Evolutionary conservation across 2,888 invertebrate species (phyloP).

Genomic region (Steinernema carpocapsae): DNA sequence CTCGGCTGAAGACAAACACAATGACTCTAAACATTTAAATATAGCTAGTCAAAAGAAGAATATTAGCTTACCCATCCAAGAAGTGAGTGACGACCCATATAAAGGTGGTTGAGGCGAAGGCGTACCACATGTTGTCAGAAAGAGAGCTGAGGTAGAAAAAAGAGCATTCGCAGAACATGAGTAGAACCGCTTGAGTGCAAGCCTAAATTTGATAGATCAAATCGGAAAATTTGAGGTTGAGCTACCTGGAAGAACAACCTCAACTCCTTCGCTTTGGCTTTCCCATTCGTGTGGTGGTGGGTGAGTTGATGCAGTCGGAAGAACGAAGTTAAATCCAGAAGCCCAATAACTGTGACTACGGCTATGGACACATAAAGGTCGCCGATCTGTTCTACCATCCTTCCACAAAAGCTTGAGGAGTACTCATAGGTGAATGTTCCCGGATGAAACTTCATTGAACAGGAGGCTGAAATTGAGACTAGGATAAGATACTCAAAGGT

Average conservation of each 20-base stretch:
- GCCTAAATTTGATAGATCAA: not conserved
- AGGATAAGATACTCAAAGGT: not conserved
- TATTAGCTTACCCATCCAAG: not conserved
- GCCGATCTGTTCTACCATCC: not conserved
- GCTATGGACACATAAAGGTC: not conserved
- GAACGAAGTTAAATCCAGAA: not conserved
- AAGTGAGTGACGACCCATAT: not conserved
- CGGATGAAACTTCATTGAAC: not conserved
- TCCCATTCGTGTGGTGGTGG: not conserved
- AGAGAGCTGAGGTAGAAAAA: slow-evolving; percentile 11
- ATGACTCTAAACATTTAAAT: not conserved
- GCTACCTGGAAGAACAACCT: slow-evolving; percentile 7
- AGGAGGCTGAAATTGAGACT: not conserved
- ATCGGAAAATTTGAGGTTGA: not conserved
- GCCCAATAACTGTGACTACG: not conserved
- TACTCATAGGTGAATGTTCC: not conserved
- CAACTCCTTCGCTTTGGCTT: not conserved
- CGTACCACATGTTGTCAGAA: not conserved
- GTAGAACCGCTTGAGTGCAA: not conserved
- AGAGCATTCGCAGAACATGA: slow-evolving; percentile 9
- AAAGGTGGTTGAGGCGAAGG: not conserved
- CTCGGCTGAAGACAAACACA: not conserved
- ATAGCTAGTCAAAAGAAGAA: not conserved
- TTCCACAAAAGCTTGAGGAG: not conserved
- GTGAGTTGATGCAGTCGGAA: not conserved